Evolutionary conservation across 1,140 invertebrate genomes (phyloP).

Genomic region (Semibalanus balanoides): DNA sequence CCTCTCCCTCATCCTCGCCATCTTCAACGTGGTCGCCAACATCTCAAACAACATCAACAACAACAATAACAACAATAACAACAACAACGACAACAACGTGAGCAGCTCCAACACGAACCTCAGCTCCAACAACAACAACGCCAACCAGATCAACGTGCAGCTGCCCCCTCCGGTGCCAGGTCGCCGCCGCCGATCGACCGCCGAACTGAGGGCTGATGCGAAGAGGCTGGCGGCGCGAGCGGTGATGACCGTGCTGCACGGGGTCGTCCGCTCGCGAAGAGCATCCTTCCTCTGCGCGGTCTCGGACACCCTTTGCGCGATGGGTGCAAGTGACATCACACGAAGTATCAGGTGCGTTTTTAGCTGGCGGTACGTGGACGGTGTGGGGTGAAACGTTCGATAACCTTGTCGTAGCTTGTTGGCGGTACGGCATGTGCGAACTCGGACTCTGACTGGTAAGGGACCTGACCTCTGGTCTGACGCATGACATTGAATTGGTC

Average conservation of each 20-base stretch:
- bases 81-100: constrained; percentile 18
- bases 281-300: neutral
- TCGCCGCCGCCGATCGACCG: neutral
- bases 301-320: neutral
- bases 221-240: neutral
- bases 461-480: too few species aligned
- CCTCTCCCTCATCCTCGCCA: constrained; percentile 13
- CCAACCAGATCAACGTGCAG: constrained; percentile 17
- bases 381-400: too few species aligned
- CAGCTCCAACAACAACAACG: constrained; percentile 16
- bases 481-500: too few species aligned
- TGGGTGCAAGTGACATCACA: neutral
- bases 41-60: constrained; percentile 17
- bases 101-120: constrained; percentile 16
- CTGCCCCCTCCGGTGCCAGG: constrained; percentile 13
- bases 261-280: neutral
- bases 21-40: constrained; percentile 16
- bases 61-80: constrained; percentile 18
- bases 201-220: neutral
- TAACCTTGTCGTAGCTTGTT: too few species aligned
- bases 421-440: too few species aligned
- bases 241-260: neutral
- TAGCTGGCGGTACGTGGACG: too few species aligned
- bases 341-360: neutral
- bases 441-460: too few species aligned